Evolutionary conservation across 1,140 invertebrate genomes (phyloP).

Genomic region (Melanaphis sacchari): DNA sequence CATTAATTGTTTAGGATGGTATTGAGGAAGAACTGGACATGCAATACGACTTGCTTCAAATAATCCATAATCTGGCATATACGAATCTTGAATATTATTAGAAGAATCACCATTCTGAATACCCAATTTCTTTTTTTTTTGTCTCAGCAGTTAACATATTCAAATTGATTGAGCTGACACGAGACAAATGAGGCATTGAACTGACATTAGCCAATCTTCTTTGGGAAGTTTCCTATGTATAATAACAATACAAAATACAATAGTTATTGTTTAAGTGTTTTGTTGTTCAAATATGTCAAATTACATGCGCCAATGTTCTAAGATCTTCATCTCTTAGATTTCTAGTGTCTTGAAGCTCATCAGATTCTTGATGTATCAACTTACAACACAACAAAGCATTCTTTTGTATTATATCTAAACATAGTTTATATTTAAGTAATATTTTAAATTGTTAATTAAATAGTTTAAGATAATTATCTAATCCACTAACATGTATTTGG

Average conservation of each 20-base stretch:
- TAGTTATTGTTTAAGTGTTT: neutral
- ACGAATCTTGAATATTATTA: constrained; percentile 64
- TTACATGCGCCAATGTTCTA: constrained; percentile 70
- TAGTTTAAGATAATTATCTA: neutral
- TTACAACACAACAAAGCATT: constrained; percentile 57
- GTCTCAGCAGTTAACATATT: constrained; percentile 76
- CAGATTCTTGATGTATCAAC: constrained; percentile 66
- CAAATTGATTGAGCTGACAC: constrained; percentile 82
- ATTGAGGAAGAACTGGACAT: constrained; percentile 97
- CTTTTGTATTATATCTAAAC: constrained; percentile 53
- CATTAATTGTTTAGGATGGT: constrained; percentile 98
- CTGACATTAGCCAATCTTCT: constrained; percentile 73
- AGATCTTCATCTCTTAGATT: constrained; percentile 83
- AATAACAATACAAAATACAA: constrained; percentile 34
- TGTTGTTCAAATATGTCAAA: neutral
- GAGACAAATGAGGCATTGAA: constrained; percentile 80
- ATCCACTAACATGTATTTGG: constrained; percentile 67
- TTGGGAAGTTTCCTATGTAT: constrained; percentile 71
- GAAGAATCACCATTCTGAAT: constrained; percentile 48
- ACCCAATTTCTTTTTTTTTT: constrained; percentile 69
- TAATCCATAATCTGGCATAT: constrained; percentile 91
- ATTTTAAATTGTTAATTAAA: neutral
- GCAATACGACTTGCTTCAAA: constrained; percentile 97
- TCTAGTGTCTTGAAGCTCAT: constrained; percentile 75
- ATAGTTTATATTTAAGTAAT: constrained; percentile 49